phyloP scores from a whole-genome alignment of 2,113 vertebrate genomes.

The Muscicapa adusta region DNA sequence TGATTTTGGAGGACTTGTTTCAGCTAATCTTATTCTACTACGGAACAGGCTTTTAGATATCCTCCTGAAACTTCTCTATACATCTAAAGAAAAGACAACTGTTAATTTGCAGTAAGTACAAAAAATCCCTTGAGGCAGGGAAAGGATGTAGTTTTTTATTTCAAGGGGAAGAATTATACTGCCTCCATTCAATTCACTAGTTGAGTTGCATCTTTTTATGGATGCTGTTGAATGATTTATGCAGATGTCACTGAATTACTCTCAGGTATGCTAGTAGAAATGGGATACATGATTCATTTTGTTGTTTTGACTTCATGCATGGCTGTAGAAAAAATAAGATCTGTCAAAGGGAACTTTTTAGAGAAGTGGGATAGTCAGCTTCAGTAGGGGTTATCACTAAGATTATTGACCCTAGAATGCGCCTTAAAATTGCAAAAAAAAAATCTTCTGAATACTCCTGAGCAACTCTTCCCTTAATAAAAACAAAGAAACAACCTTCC shows the following conservation, averaged over 20 bases:
- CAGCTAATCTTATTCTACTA: slow-evolving; percentile 91
- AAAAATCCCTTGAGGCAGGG: background rate
- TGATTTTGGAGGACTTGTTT: slow-evolving; percentile 91
- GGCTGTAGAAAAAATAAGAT: background rate
- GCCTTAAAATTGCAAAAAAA: background rate
- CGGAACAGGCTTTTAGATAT: slow-evolving; percentile 93
- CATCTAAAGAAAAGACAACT: slow-evolving; percentile 89
- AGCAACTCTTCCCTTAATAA: background rate
- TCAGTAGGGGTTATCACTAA: background rate
- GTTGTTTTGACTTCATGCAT: background rate
- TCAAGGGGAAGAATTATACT: background rate
- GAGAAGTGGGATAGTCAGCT: background rate
- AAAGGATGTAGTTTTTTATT: background rate
- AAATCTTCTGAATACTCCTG: background rate
- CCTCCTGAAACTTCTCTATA: slow-evolving; percentile 89
- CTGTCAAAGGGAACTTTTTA: background rate
- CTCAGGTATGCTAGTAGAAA: background rate
- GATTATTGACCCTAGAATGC: background rate
- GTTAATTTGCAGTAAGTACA: slow-evolving; percentile 91
- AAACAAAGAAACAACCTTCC: background rate
- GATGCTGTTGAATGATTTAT: background rate
- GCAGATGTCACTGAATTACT: background rate
- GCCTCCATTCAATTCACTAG: background rate
- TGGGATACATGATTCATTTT: background rate
- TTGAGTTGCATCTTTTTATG: background rate